These are phyloP conservation scores for Actinernus sp. DNA, from an alignment of 92 coral and sea anemone genomes.

Conservation along the genomic window DNA sequence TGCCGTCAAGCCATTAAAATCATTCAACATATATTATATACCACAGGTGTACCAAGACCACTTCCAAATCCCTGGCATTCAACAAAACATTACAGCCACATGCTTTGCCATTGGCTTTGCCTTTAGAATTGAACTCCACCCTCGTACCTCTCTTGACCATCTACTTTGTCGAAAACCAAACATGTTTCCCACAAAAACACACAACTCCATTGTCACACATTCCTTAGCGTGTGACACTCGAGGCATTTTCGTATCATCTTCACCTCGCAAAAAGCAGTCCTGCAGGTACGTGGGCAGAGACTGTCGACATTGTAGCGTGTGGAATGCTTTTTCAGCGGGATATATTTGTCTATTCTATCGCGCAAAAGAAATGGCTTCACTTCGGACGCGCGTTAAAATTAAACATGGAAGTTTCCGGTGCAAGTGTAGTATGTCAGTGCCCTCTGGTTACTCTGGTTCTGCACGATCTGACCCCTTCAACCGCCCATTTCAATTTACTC, in stretches of 20 bases:
- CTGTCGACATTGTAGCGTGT: slow-evolving; percentile 56
- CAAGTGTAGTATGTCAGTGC: slow-evolving; percentile 28
- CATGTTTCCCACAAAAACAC: no score
- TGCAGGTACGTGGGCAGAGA: slow-evolving; percentile 57
- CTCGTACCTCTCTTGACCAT: no score
- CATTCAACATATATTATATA: no score
- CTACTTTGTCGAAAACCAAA: no score
- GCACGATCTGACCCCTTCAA: slow-evolving; percentile 26
- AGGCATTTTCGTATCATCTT: not conserved
- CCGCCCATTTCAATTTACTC: slow-evolving; percentile 55
- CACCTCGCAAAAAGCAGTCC: slow-evolving; percentile 14
- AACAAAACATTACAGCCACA: no score
- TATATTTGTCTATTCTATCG: slow-evolving; percentile 52
- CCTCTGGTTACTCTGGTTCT: slow-evolving; percentile 58
- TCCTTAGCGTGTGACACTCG: no score
- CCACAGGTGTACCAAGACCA: no score
- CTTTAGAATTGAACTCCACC: no score
- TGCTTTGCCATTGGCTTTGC: no score
- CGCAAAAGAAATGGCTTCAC: slow-evolving; percentile 40
- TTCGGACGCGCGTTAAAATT: slow-evolving; percentile 29
- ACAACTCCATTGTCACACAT: no score
- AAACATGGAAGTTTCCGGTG: not conserved
- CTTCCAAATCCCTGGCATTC: no score
- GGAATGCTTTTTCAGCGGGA: slow-evolving; percentile 44
- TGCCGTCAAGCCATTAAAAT: no score